phyloP scores from a whole-genome alignment of 2,888 invertebrate species.

The Nomada hirtipes region DNA sequence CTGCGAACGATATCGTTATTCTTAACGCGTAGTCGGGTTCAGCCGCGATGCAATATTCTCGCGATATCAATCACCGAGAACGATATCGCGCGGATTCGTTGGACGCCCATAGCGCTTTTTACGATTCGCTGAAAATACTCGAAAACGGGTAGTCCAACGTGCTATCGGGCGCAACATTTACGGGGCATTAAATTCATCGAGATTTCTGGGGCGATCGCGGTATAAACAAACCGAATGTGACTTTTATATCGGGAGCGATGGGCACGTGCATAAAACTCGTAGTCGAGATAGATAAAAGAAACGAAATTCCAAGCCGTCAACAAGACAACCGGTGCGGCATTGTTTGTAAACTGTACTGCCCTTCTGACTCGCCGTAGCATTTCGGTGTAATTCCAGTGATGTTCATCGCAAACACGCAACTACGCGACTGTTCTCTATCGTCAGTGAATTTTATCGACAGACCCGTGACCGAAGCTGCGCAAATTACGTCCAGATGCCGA shows the following conservation, averaged over 20 bases:
- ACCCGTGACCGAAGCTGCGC: not conserved
- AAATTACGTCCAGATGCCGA: not conserved
- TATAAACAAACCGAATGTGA: constrained; percentile 47
- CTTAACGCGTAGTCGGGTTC: not conserved
- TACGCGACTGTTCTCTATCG: not conserved
- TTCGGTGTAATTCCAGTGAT: constrained; percentile 38
- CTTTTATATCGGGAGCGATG: constrained; percentile 57
- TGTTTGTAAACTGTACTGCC: constrained; percentile 66
- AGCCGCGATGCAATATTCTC: not conserved
- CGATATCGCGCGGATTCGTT: not conserved
- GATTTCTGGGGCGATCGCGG: constrained; percentile 7
- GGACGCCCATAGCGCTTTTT: not conserved
- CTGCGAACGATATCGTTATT: constrained; percentile 28
- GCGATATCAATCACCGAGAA: not conserved
- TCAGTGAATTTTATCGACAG: constrained; percentile 43
- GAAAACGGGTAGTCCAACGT: not conserved
- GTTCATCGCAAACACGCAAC: constrained; percentile 23
- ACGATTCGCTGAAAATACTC: not conserved
- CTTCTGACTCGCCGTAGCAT: constrained; percentile 39
- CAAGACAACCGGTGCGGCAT: constrained; percentile 24
- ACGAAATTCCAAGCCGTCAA: constrained; percentile 19
- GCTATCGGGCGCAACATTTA: constrained; percentile 4
- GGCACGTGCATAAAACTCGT: constrained; percentile 57
- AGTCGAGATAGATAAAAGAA: constrained; percentile 44
- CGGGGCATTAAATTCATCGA: constrained; percentile 25